Percentiles rank a stretch among this genome's conserved stretches.
Conservation (phyloP, 2,113 vertebrate species). For the Montifringilla adamsi region DNA sequence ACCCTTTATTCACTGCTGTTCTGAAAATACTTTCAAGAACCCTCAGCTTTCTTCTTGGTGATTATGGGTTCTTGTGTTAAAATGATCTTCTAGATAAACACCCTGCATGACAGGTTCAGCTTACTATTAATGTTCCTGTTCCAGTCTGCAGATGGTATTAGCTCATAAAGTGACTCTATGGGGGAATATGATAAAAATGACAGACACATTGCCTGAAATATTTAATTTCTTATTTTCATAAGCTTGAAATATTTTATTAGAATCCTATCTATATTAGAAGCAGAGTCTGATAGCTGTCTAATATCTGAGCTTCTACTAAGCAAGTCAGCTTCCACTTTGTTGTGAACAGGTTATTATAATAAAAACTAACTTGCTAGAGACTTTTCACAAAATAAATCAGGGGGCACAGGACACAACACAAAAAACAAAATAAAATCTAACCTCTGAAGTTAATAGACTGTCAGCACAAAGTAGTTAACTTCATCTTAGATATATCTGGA, state of each 20-base stretch:
- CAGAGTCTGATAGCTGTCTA: neutral
- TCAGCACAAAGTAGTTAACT: neutral
- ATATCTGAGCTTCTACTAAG: neutral
- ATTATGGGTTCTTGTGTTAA: neutral
- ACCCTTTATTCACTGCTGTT: neutral
- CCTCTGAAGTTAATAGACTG: neutral
- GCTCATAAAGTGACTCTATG: neutral
- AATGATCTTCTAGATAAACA: neutral
- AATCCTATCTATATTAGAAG: neutral
- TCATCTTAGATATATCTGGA: neutral
- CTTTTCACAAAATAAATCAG: neutral
- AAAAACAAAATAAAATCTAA: neutral
- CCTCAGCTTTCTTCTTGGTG: neutral
- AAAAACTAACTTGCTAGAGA: neutral
- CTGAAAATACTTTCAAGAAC: neutral
- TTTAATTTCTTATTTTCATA: neutral
- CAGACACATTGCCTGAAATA: neutral
- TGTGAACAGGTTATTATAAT: neutral
- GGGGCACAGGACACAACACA: accelerated
- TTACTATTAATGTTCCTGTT: neutral
- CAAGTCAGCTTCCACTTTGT: neutral
- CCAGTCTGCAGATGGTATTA: neutral
- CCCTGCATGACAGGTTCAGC: neutral
- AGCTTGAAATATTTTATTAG: slow-evolving; percentile 14
- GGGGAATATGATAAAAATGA: neutral